Evolutionary conservation across 2,797 vertebrate genomes (phyloP), one percentile per base, ranked within the genome.

Genomic region (Petrocephalus schoutedeni): DNA sequence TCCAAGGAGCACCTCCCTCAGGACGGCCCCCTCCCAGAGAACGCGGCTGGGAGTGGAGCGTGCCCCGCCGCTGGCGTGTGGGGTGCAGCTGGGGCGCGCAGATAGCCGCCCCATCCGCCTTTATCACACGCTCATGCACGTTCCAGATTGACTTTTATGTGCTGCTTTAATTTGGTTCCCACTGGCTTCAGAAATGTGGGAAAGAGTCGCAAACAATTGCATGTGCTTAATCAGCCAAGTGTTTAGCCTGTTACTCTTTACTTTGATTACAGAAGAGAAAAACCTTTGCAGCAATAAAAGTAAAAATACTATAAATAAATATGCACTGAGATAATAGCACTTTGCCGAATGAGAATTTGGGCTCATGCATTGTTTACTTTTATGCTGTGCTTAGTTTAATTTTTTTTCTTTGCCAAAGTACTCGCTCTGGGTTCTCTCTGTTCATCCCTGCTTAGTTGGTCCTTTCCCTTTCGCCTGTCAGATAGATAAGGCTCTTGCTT

Each of bases 161-260:
- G 23, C 23, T 57, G 51, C 23, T 85, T 53, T 85, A 28, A 58
- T 85, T 57, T 57, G 21, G 51, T 57, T 32, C 84, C 53, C 32
- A 14, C 56, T 28, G 32, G 21, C 32, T 58, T 53, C 83, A 23
- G 53, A 85, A 85, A 54, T 85, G 21, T 2, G 53, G 53, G 83
- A 85, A 54, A 85, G 32, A 36, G 84, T 58, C 84, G n/a, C 28
- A 58, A 85, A 58, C 54, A 85, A 85, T 58, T 7, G 2, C 28
- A n/a, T 53, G 84, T 53, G 23, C 84, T 85, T 58, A 53, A 84
- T 84, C 82, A 84, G 82, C 45, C 45, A 36, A 85, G 51, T 19
- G 54, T 36, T 57, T 85, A 58, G 51, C 49, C 6, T 32, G 14
- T 56, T 58, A 85, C 23, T 14, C 53, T 32, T 36, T 41, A 36